Conservation (phyloP, 2,797 vertebrate species). For the Pangasius sanitwongsei region DNA sequence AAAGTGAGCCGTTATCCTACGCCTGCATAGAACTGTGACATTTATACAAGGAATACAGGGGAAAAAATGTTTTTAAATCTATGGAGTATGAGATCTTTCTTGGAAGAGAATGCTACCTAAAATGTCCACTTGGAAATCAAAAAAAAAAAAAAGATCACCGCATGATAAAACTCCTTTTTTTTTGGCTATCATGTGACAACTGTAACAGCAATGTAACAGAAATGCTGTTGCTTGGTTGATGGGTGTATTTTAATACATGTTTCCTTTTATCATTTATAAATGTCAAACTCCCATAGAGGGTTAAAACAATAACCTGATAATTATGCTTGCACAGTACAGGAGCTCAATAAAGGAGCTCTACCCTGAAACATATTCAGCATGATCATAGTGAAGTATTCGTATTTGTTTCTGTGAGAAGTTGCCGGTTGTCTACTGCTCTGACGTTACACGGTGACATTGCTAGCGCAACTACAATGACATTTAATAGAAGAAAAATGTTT, state of each 20-base stretch:
- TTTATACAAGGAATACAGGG: constrained; percentile 4
- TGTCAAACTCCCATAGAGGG: neutral
- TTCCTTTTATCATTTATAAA: constrained; percentile 3
- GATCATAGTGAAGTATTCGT: neutral
- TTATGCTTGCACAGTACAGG: neutral
- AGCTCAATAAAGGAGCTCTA: neutral
- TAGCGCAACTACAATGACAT: neutral
- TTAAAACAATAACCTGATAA: constrained; percentile 27
- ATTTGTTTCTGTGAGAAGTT: neutral
- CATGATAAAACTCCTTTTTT: neutral
- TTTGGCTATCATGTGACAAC: neutral
- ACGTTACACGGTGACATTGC: neutral
- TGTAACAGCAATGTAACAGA: neutral
- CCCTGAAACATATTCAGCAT: neutral
- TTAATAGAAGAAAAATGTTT: neutral
- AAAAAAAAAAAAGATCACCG: too few species aligned
- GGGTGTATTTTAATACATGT: neutral
- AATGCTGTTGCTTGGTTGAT: neutral
- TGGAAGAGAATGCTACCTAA: neutral
- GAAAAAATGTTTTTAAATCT: neutral
- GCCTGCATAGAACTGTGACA: constrained; percentile 14
- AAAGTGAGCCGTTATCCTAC: constrained; percentile 29
- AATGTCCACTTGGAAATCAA: neutral
- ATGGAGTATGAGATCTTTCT: neutral
- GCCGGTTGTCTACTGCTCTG: neutral